phyloP scores from a whole-genome alignment of 35 echinoderm and acorn worm species.

The Apostichopus californicus region DNA sequence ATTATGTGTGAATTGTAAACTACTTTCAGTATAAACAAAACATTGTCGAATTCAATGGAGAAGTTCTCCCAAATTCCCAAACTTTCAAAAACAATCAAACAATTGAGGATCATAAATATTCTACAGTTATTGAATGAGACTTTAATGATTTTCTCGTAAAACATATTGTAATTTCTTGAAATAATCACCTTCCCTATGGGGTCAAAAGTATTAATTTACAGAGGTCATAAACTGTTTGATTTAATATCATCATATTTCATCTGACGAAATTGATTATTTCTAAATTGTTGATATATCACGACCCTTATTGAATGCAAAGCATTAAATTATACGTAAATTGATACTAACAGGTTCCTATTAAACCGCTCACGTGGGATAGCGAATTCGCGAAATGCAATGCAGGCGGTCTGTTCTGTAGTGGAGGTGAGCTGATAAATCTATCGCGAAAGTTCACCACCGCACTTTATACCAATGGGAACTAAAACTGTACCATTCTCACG shows the following conservation, averaged over 20 bases:
- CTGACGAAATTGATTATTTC: too few relatives aligned
- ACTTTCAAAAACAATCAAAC: too few relatives aligned
- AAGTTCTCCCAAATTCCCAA: too few relatives aligned
- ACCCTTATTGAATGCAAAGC: neutral
- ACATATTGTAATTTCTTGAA: neutral
- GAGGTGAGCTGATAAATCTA: neutral
- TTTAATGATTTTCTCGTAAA: too few relatives aligned
- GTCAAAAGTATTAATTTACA: neutral
- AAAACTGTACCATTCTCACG: neutral
- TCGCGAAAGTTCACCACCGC: neutral
- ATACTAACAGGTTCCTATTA: neutral
- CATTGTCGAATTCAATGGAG: too few relatives aligned
- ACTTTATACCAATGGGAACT: neutral
- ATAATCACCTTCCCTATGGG: neutral
- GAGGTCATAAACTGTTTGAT: neutral
- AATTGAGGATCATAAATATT: too few relatives aligned
- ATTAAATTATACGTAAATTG: neutral
- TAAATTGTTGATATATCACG: neutral
- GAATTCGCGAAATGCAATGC: neutral
- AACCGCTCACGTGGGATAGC: neutral
- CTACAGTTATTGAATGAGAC: too few relatives aligned
- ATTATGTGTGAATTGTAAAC: too few relatives aligned
- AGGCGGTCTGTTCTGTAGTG: neutral
- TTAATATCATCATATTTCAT: too few relatives aligned
- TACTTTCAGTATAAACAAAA: too few relatives aligned